Base-by-base conservation (phyloP, 2,888 invertebrate genomes). In the Chouioia cunea region DNA sequence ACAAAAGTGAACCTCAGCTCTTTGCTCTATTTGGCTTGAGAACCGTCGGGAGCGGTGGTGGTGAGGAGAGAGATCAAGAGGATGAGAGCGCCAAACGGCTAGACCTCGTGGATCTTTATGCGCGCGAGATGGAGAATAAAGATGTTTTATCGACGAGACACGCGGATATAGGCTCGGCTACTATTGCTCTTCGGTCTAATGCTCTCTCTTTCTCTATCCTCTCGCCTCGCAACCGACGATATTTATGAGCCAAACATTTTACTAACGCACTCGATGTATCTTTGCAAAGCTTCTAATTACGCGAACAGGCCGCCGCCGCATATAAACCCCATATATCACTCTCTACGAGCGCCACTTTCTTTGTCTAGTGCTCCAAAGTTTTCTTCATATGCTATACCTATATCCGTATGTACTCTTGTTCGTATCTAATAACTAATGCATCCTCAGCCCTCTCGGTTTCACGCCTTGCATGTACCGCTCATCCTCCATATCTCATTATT, bases 51-150 rank as follows among this genome's bases (percentile, higher is more conserved):
- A n/a, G n/a, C n/a, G n/a, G n/a, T n/a, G n/a, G n/a, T n/a, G n/a
- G n/a, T n/a, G n/a, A n/a, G n/a, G n/a, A n/a, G n/a, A n/a, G n/a
- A n/a, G n/a, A n/a, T n/a, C n/a, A n/a, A n/a, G n/a, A n/a, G n/a
- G n/a, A n/a, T n/a, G n/a, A n/a, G 6, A 36, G 36, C 1, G 36
- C 20, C 53, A 3, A 23, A 20, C 23, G 47, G n/a, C n/a, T n/a
- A n/a, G n/a, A n/a, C n/a, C n/a, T n/a, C n/a, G n/a, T n/a, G n/a
- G n/a, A 46, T 47, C 8, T 54, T 64, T 53, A 53, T 50, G 67
- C 57, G 62, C 62, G 68, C 52, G 48, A 60, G 20, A 53, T 47
- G 67, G 60, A 67, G 67, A 68, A 69, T 69, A 63, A 64, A 64
- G 69, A 69, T 69, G 69, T 64, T 64, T 69, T 69, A 69, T 64